Evolutionary conservation across 1,140 invertebrate genomes (phyloP).

Genomic region (Diorhabda carinulata): DNA sequence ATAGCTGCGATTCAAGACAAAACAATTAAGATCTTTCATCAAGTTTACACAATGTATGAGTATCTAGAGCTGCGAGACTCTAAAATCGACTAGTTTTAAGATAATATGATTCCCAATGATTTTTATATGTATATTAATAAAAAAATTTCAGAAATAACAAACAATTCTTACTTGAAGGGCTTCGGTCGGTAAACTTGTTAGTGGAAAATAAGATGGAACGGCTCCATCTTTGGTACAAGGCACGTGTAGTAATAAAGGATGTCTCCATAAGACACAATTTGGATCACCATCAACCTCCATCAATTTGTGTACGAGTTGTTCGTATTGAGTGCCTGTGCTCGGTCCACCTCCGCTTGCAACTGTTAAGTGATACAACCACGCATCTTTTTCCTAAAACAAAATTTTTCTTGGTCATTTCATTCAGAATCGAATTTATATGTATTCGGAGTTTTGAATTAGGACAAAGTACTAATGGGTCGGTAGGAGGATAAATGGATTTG

Average conservation of each 20-base stretch:
- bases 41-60: too few relatives aligned
- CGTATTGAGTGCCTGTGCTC: conserved; percentile 89
- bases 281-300: conserved; percentile 94
- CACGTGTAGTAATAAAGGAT: conserved; percentile 80
- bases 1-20: too few relatives aligned
- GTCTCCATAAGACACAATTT: conserved; percentile 91
- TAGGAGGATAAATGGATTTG: too few relatives aligned
- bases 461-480: too few relatives aligned
- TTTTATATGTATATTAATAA: not conserved
- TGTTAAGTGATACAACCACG: conserved; percentile 92
- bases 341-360: conserved; percentile 88
- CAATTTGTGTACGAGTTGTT: conserved; percentile 88
- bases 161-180: conserved; percentile 37
- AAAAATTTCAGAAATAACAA: conserved; percentile 4
- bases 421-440: too few relatives aligned
- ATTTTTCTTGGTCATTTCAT: too few relatives aligned
- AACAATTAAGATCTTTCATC: too few relatives aligned
- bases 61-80: too few relatives aligned
- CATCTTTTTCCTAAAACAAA: conserved; percentile 67
- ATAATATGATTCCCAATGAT: too few relatives aligned
- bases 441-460: too few relatives aligned
- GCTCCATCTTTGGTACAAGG: conserved; percentile 47
- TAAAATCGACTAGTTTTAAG: too few relatives aligned
- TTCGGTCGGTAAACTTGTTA: conserved; percentile 44
- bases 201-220: conserved; percentile 46